These are phyloP conservation scores for Glaucopsyche alexis DNA, from an alignment of 2,888 invertebrate genomes.

Conservation along the genomic window DNA sequence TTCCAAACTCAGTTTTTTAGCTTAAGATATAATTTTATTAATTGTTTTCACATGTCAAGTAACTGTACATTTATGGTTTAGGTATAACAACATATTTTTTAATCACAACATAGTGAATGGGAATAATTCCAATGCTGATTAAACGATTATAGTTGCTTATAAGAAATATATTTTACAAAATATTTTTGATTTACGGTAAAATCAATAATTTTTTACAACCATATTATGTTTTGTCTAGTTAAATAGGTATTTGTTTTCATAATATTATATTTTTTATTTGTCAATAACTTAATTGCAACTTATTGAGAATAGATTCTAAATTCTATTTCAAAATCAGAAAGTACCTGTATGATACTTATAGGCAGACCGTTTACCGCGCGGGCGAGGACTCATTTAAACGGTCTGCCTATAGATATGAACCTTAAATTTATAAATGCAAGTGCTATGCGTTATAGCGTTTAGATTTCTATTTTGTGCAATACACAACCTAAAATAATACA, in stretches of 20 bases:
- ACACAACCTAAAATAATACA: slow-evolving; percentile 21
- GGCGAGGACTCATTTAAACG: no score
- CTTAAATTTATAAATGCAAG: not conserved
- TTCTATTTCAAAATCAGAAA: slow-evolving; percentile 4
- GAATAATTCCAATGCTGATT: not conserved
- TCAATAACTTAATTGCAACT: slow-evolving; percentile 3
- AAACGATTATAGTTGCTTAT: not conserved
- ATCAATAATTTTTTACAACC: slow-evolving; percentile 15
- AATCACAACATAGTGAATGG: not conserved
- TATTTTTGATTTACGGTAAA: slow-evolving; percentile 21
- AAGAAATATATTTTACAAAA: slow-evolving; percentile 18
- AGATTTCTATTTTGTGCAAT: slow-evolving; percentile 1
- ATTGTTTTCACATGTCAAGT: not conserved
- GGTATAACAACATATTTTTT: not conserved
- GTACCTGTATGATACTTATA: not conserved
- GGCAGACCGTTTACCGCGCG: no score
- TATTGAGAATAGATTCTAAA: not conserved
- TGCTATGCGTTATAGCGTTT: not conserved
- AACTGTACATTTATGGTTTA: not conserved
- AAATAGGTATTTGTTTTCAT: not conserved
- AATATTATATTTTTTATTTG: not conserved
- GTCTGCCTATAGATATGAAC: not conserved
- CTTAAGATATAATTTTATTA: not conserved
- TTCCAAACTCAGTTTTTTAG: not conserved
- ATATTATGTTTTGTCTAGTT: slow-evolving; percentile 2